Evolutionary conservation across 1,140 invertebrate genomes (phyloP), one percentile per base, ranked within the genome.

Genomic region (Tetragonula clypearis): DNA sequence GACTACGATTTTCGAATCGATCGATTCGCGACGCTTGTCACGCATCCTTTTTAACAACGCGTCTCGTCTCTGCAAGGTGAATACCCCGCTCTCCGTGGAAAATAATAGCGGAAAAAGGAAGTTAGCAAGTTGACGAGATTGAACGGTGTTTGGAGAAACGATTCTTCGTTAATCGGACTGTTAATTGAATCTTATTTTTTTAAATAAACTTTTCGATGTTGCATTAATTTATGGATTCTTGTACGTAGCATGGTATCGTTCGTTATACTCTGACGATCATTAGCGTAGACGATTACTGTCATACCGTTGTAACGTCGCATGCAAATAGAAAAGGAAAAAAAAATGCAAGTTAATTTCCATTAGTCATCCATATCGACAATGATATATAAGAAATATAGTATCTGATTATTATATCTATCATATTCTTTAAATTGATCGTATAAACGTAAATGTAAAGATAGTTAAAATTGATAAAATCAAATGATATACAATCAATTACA

Each of bases 1-100:
- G 56, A 79, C 62, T 79, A 55, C 49, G 56, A 62, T 71, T 84
- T 84, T 68, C 35, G 30, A 62, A 62, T 79, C 75, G 26, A 82
- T 82, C 58, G 26, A 82, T 82, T 26, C 15, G n/a, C 15, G n/a
- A 60, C 73, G 72, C n/a, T 26, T 12, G 19, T 53, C n/a, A 26
- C 68, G 62, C 26, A 55, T 55, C 12, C 11, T 30, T 58, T 75
- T 58, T 21, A 75, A 14, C 11, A 49, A 49, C 41, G 6, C 41
- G 41, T 49, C 41, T n/a, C n/a, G n/a, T n/a, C 8, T 11, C 41
- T 49, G 41, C 41, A 9, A 49, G 41, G 41, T 49, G 41, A 49
- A 49, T 8, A 49, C 41, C 41, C 60, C 11, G 23, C 23, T 2
- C 23, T n/a, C 21, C 11, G 11, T 62, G 8, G 23, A 23, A n/a